Evolutionary conservation across 1,140 invertebrate genomes (phyloP), one percentile per base, ranked within the genome.

Genomic region (Drusus annulatus): DNA sequence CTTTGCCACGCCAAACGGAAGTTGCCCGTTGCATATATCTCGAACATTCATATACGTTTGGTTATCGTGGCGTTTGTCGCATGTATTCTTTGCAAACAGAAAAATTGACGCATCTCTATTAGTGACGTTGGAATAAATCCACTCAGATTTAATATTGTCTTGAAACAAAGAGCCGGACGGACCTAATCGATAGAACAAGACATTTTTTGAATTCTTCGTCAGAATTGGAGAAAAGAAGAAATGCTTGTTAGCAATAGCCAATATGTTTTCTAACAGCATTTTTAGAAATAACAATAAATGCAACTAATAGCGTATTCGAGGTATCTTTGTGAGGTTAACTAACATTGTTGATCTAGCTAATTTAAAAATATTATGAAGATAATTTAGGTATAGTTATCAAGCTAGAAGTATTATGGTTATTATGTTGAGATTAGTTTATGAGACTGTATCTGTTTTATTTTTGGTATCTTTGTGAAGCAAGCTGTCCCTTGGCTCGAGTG

Each of bases 71-170:
- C 88, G 85, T 7, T 76, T 58, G 19, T 60, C 63, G 15, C 19
- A 65, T 0, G 78, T 19, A 19, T 85, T 74, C 10, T 86, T 84
- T 52, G 85, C 86, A 31, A 50, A 80, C 51, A 88, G 80, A 82
- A 91, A 92, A 3, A 92, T 87, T 80, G 89, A 90, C 76, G 90
- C 87, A 19, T 90, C 87, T 68, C 90, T 88, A 84, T 88, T 89
- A 3, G 88, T 91, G 6, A 92, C 84, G 82, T 90, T 90, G 56
- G 90, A 88, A 52, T 88, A 84, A 50, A 90, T 89, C 92, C 92
- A 93, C 83, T 92, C 88, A 4, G 87, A 86, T 84, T 90, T 90
- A 10, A 93, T 86, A 84, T 93, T 93, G 74, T 89, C 85, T 19
- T 85, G 68, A 3, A 93, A 78, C 7, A 93, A 81, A 79, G 85